Evolutionary conservation across 1,140 invertebrate genomes (phyloP).

Genomic region (Colletes gigas): DNA sequence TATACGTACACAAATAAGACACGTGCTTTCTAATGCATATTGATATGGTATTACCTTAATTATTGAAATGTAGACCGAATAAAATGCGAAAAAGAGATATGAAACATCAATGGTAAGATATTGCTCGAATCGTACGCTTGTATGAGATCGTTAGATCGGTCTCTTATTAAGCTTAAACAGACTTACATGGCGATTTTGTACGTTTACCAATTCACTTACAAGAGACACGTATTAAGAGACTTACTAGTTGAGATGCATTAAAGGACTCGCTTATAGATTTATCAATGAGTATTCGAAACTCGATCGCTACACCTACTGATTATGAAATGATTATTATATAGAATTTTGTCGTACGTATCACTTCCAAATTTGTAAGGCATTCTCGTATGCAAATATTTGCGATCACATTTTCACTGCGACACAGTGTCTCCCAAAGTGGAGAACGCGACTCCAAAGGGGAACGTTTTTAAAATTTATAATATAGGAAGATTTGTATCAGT

Average conservation of each 20-base stretch:
- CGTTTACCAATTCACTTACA: not conserved
- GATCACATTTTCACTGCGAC: not conserved
- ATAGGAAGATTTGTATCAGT: too few relatives aligned
- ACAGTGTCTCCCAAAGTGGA: too few relatives aligned
- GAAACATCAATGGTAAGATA: not conserved
- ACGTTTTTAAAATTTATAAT: too few relatives aligned
- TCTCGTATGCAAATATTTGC: not conserved
- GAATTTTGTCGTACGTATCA: not conserved
- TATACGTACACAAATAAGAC: not conserved
- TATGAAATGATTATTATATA: conserved; percentile 2
- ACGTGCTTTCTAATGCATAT: not conserved
- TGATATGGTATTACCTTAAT: conserved; percentile 4
- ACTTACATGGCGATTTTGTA: conserved; percentile 16
- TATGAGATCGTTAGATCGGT: conserved; percentile 18
- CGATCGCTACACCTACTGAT: not conserved
- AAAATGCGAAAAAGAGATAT: not conserved
- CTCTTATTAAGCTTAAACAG: conserved; percentile 15
- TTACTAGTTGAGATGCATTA: not conserved
- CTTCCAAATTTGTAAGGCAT: not conserved
- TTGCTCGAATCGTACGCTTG: not conserved
- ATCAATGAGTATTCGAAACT: not conserved
- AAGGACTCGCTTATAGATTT: not conserved
- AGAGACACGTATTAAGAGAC: not conserved
- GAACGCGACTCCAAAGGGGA: too few relatives aligned
- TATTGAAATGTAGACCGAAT: not conserved